These are phyloP conservation scores for Trochalopteron elliotii DNA, from an alignment of 2,113 vertebrate genomes.

Conservation along the genomic window DNA sequence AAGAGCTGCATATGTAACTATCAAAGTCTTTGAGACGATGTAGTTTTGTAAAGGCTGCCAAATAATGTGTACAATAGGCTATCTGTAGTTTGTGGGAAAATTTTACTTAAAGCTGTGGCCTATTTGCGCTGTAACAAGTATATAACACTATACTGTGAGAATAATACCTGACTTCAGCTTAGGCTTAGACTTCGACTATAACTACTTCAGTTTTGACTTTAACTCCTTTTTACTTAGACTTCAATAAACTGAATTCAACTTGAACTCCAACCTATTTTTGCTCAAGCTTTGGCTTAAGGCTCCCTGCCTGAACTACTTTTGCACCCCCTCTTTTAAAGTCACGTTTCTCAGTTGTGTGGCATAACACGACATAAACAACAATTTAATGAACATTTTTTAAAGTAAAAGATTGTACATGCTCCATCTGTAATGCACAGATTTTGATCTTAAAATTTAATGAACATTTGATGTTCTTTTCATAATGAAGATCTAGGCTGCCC, in stretches of 20 bases:
- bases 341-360: background rate
- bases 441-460: background rate
- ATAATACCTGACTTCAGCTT: background rate
- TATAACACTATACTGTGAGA: background rate
- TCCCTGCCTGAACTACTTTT: background rate
- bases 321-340: background rate
- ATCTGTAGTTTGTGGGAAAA: background rate
- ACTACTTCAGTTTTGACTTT: background rate
- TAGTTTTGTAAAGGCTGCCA: background rate
- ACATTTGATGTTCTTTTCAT: background rate
- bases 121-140: background rate
- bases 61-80: background rate
- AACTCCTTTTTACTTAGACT: background rate
- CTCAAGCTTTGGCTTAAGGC: background rate
- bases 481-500: background rate
- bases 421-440: accelerated
- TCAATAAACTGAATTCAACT: background rate
- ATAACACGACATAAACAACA: background rate
- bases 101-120: background rate
- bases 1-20: background rate
- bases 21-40: background rate
- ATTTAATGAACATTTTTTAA: background rate
- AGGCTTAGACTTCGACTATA: background rate
- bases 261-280: background rate
- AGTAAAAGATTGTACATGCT: background rate